Evolutionary conservation across 2,113 vertebrate genomes (phyloP).

Genomic region (Lamprotornis superbus): DNA sequence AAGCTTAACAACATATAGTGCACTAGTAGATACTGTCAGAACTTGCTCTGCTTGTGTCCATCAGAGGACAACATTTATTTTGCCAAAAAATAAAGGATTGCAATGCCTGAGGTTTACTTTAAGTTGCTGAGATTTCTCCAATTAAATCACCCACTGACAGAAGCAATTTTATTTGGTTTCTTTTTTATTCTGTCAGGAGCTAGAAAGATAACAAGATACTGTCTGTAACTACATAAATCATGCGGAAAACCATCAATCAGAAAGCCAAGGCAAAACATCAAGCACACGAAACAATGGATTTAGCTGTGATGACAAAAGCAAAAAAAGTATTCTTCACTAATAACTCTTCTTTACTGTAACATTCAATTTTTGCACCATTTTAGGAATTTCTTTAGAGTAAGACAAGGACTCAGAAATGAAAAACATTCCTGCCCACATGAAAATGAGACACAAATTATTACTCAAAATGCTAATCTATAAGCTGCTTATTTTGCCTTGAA

Average conservation of each 20-base stretch:
- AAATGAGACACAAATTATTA: constrained; percentile 59
- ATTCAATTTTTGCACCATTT: constrained; percentile 19
- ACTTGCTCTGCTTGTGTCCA: not conserved
- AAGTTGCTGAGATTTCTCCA: constrained; percentile 52
- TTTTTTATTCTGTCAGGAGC: constrained; percentile 52
- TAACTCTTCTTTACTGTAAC: not conserved
- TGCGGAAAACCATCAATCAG: constrained; percentile 47
- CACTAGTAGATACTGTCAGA: not conserved
- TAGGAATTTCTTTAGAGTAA: constrained; percentile 1
- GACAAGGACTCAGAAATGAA: constrained; percentile 27
- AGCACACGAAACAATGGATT: not conserved
- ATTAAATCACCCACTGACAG: constrained; percentile 70
- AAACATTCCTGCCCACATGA: constrained; percentile 30
- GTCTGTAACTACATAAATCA: constrained; percentile 51
- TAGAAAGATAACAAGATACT: constrained; percentile 54
- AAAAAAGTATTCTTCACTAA: not conserved
- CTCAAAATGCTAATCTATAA: constrained; percentile 65
- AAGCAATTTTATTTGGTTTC: constrained; percentile 49
- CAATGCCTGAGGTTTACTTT: constrained; percentile 41
- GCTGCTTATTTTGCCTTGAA: constrained; percentile 43
- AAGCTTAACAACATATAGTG: not conserved
- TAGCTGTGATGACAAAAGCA: not conserved
- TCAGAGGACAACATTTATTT: constrained; percentile 48
- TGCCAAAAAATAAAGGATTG: constrained; percentile 29
- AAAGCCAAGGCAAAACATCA: not conserved